Percentiles rank a stretch among this genome's conserved stretches.
These are phyloP conservation scores for Sycophaga agraensis DNA, from an alignment of 1,140 invertebrate genomes.

Conservation along the genomic window DNA sequence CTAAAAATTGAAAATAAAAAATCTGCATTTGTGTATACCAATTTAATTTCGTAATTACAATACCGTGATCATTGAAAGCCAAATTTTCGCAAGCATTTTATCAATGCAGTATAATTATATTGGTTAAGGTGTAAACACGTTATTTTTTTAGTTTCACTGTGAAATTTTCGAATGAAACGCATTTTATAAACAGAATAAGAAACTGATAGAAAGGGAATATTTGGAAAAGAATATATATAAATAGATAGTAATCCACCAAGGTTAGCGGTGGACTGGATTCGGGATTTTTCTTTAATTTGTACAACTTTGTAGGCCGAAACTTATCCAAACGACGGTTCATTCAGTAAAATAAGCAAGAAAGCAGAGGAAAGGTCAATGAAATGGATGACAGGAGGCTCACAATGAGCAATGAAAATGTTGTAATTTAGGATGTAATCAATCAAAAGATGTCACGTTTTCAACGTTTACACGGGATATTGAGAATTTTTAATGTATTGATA, in stretches of 20 bases:
- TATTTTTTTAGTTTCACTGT: conserved; percentile 24
- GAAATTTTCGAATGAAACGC: too few relatives aligned
- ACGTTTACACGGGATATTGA: conserved; percentile 3
- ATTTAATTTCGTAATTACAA: neutral
- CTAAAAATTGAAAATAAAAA: neutral
- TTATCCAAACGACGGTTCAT: neutral
- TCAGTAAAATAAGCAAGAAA: conserved; percentile 3
- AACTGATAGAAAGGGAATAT: neutral
- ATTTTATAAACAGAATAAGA: too few relatives aligned
- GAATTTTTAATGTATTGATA: conserved; percentile 30
- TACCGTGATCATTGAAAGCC: neutral
- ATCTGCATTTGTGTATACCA: neutral
- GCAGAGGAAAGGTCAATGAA: conserved; percentile 3
- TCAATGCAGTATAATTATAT: neutral
- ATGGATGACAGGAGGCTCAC: neutral
- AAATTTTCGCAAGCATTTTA: conserved; percentile 4
- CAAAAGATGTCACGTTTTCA: neutral
- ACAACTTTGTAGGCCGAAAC: neutral
- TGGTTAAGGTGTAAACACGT: neutral
- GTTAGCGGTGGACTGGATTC: too few relatives aligned
- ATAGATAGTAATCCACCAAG: neutral
- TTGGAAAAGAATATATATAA: neutral
- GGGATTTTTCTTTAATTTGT: too few relatives aligned
- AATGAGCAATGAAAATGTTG: conserved; percentile 1
- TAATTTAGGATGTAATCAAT: neutral